phyloP scores from a whole-genome alignment of 2,113 vertebrate species.

The Micromys minutus region DNA sequence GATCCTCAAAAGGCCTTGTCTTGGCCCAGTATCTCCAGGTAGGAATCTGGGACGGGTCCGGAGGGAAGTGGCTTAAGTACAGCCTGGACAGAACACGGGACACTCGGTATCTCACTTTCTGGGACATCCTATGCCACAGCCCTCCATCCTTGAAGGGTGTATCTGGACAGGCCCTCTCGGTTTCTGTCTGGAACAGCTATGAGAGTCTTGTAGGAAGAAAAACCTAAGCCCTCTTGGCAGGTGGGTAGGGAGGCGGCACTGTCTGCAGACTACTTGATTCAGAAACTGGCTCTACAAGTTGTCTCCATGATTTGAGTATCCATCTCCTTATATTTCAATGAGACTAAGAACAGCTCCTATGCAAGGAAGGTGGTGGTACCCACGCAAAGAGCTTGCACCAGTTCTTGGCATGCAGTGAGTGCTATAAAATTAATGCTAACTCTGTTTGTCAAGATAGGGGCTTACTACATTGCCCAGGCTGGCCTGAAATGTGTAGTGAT shows the following conservation, averaged over 20 bases:
- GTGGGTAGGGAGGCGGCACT: too few species aligned
- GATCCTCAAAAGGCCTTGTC: not conserved
- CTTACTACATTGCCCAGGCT: not conserved
- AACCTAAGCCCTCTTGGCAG: not conserved
- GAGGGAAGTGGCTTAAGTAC: not conserved
- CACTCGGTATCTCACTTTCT: not conserved
- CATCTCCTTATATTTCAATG: not conserved
- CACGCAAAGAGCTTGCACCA: not conserved
- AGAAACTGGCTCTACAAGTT: not conserved
- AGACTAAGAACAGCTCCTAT: not conserved
- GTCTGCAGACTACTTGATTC: not conserved
- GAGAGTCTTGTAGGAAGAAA: not conserved
- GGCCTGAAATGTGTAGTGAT: not conserved
- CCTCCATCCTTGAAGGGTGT: not conserved
- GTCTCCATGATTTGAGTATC: not conserved
- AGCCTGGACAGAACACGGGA: not conserved
- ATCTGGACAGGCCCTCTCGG: not conserved
- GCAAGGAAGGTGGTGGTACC: too few species aligned
- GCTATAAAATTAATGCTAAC: not conserved
- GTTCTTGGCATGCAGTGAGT: not conserved
- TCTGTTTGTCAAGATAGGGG: not conserved
- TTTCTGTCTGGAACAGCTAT: not conserved
- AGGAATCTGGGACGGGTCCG: not conserved
- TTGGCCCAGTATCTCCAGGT: not conserved
- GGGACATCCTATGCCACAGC: not conserved